A percentile compares a stretch with the other conserved stretches of the same genome.
phyloP scores from a whole-genome alignment of 2,888 invertebrate genomes.

The Epirrhoe tristata region DNA sequence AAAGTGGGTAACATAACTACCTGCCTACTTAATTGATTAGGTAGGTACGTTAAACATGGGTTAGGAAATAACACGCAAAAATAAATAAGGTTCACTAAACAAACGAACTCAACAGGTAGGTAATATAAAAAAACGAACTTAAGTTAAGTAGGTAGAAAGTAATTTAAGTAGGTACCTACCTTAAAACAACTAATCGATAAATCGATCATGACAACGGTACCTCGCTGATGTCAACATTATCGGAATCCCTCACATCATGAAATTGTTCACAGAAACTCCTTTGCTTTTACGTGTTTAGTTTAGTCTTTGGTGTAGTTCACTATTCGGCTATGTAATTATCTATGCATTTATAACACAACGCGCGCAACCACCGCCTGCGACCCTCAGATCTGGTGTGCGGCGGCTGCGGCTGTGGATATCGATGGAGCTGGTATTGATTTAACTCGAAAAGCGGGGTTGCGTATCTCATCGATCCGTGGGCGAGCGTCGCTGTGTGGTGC shows the following conservation, averaged over 20 bases:
- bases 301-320: background rate
- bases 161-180: slow-evolving; percentile 34
- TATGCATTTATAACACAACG: slow-evolving; percentile 41
- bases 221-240: slow-evolving; percentile 15
- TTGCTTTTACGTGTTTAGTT: background rate
- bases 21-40: too few relatives aligned
- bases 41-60: too few relatives aligned
- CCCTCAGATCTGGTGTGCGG: slow-evolving; percentile 79
- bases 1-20: background rate
- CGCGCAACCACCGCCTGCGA: slow-evolving; percentile 84
- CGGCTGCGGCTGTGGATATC: slow-evolving; percentile 89
- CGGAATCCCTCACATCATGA: slow-evolving; percentile 13
- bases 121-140: background rate
- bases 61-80: too few relatives aligned
- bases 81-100: background rate
- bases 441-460: slow-evolving; percentile 88
- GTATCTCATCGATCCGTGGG: slow-evolving; percentile 89
- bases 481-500: slow-evolving; percentile 56
- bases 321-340: too few relatives aligned
- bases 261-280: slow-evolving; percentile 4
- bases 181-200: slow-evolving; percentile 37
- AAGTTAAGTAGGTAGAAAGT: background rate
- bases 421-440: slow-evolving; percentile 91
- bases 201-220: slow-evolving; percentile 26
- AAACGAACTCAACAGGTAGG: background rate